Conservation (phyloP, 2,113 vertebrate genomes). For the Poeciliopsis turrubarensis region DNA sequence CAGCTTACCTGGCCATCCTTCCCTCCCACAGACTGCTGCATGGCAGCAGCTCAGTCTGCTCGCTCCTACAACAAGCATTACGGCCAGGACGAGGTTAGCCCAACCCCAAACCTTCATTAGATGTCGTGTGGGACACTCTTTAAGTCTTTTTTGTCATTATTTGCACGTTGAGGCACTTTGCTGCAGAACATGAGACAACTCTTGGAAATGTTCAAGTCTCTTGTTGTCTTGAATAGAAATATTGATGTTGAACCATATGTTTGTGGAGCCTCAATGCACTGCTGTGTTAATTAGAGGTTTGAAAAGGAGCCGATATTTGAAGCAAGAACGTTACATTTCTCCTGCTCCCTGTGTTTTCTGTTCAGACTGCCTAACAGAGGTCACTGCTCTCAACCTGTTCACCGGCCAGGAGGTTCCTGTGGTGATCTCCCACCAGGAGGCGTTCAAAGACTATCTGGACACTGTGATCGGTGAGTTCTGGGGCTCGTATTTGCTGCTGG, state of each 20-base stretch:
- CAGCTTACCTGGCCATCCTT: slow-evolving; percentile 88
- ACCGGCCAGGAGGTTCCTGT: slow-evolving; percentile 90
- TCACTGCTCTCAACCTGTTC: slow-evolving; percentile 87
- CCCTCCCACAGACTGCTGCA: slow-evolving; percentile 87
- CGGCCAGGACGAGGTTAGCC: slow-evolving; percentile 83
- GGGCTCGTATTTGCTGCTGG: not conserved
- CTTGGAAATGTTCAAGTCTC: not conserved
- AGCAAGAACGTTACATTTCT: slow-evolving; percentile 40
- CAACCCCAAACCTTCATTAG: not conserved
- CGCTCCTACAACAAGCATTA: slow-evolving; percentile 76
- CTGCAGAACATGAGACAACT: not conserved
- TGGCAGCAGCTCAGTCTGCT: slow-evolving; percentile 82
- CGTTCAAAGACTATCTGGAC: slow-evolving; percentile 86
- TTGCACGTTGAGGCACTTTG: not conserved
- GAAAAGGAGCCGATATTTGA: not conserved
- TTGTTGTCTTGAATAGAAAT: not conserved
- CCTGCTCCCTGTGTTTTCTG: slow-evolving; percentile 35
- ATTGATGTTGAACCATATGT: not conserved
- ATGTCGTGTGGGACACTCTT: no score
- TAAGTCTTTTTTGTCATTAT: not conserved
- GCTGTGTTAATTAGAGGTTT: not conserved
- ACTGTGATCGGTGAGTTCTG: slow-evolving; percentile 86
- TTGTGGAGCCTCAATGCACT: not conserved
- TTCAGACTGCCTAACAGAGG: slow-evolving; percentile 88
- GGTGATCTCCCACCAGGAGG: slow-evolving; percentile 81